Evolutionary conservation across 1,140 invertebrate species (phyloP), one percentile per base, ranked within the genome.

Genomic region (Maconellicoccus hirsutus): DNA sequence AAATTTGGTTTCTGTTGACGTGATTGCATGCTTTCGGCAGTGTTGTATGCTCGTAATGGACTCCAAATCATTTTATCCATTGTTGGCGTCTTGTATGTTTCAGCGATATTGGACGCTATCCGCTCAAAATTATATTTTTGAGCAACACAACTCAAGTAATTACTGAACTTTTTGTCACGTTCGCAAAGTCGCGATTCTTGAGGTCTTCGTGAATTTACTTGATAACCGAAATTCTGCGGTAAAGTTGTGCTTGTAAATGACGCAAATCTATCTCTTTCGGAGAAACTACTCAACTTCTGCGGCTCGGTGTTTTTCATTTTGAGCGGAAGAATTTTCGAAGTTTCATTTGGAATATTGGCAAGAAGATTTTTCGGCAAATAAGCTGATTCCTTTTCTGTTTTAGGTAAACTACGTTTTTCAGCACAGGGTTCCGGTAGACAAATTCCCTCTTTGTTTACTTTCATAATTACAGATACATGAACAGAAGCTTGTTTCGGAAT

Each of bases 381-480:
- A 52, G 12, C 2, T 52, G 16, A 3, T 3, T 8, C 42, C 2
- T 16, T 4, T 8, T 52, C 42, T 16, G n/a, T n/a, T n/a, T 52
- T 16, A 52, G 12, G 10, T 3, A 16, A 23, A 4, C 25, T 22
- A 8, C 3, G 3, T 8, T 66, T 66, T 23, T 23, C 25, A 4
- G 10, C 61, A 66, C 72, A 72, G 7, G 74, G 75, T 26, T 83
- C 82, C 70, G 84, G 84, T 71, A 82, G 85, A 79, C 84, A 89
- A 38, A 85, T 86, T 33, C 89, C 89, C 75, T 89, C 87, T 70
- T 87, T 86, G 76, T 89, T 86, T 0, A 87, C 90, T 71, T 84
- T 84, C 87, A 91, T 91, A 73, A 93, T 93, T 71, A 93, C 91
- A 22, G 87, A 87, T 1, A 84, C 83, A 1, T 81, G 81, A 73